Evolutionary conservation across 2,797 vertebrate species (phyloP).

Genomic region (Eleutherodactylus coqui): DNA sequence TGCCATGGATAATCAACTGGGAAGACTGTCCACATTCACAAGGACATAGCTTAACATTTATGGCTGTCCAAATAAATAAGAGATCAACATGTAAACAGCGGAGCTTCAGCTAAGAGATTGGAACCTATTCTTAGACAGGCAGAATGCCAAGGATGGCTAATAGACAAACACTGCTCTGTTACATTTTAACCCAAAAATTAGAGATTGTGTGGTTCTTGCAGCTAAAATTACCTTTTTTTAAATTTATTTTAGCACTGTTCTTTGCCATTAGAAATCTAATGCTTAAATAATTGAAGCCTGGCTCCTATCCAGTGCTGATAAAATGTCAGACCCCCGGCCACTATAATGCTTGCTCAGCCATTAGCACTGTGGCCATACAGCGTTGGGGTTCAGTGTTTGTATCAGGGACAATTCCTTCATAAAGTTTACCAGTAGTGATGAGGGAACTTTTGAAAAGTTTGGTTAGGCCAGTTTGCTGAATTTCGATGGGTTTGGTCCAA

Average conservation of each 20-base stretch:
- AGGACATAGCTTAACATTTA: conserved; percentile 36
- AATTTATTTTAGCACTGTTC: not conserved
- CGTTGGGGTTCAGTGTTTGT: not conserved
- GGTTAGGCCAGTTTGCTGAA: no score
- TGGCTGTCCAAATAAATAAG: conserved; percentile 23
- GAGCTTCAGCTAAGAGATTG: not conserved
- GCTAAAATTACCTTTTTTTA: no score
- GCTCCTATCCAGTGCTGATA: not conserved
- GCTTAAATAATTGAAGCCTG: not conserved
- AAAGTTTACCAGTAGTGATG: no score
- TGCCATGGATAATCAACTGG: conserved; percentile 32
- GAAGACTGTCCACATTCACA: conserved; percentile 10
- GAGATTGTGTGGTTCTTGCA: not conserved
- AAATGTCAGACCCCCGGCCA: not conserved
- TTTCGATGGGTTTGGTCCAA: no score
- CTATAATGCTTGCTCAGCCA: not conserved
- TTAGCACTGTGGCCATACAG: not conserved
- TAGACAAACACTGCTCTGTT: not conserved
- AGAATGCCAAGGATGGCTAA: not conserved
- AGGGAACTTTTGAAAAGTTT: no score
- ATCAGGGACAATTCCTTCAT: no score
- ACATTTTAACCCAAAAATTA: not conserved
- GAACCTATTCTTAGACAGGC: not conserved
- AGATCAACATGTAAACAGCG: conserved; percentile 5
- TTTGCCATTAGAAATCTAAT: not conserved